Percentiles rank a stretch among this genome's conserved stretches.
phyloP scores from a whole-genome alignment of 2,888 invertebrate genomes.

The Polylopha cassiicola region DNA sequence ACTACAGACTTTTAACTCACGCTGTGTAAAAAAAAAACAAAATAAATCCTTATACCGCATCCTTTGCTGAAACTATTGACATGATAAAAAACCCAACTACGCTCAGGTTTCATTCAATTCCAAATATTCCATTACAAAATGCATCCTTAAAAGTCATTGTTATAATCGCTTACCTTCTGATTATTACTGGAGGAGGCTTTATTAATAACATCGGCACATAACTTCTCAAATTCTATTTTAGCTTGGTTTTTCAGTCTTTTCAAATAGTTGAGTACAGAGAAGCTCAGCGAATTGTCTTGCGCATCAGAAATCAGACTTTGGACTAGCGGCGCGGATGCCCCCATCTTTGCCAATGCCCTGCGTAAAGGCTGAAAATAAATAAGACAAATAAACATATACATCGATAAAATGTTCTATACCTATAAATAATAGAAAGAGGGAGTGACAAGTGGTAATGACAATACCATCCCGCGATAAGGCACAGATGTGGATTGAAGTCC shows the following conservation, averaged over 20 bases:
- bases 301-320: slow-evolving; percentile 93
- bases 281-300: slow-evolving; percentile 94
- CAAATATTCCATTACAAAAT: not conserved
- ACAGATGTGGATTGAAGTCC: no score
- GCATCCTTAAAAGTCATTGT: not conserved
- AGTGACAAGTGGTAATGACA: no score
- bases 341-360: slow-evolving; percentile 93
- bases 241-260: slow-evolving; percentile 97
- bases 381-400: not conserved
- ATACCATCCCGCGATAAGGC: no score
- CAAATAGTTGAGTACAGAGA: slow-evolving; percentile 94
- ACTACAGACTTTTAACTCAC: no score
- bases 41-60: no score
- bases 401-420: not conserved
- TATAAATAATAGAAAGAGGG: not conserved
- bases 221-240: slow-evolving; percentile 91
- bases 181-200: slow-evolving; percentile 74
- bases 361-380: slow-evolving; percentile 84
- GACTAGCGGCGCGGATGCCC: slow-evolving; percentile 87
- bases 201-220: slow-evolving; percentile 87
- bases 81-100: no score
- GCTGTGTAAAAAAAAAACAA: no score
- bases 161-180: slow-evolving; percentile 61
- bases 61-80: no score
- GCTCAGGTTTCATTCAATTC: no score